phyloP scores from a whole-genome alignment of 92 coral and sea anemone species.

The Palythoa caribaeorum region DNA sequence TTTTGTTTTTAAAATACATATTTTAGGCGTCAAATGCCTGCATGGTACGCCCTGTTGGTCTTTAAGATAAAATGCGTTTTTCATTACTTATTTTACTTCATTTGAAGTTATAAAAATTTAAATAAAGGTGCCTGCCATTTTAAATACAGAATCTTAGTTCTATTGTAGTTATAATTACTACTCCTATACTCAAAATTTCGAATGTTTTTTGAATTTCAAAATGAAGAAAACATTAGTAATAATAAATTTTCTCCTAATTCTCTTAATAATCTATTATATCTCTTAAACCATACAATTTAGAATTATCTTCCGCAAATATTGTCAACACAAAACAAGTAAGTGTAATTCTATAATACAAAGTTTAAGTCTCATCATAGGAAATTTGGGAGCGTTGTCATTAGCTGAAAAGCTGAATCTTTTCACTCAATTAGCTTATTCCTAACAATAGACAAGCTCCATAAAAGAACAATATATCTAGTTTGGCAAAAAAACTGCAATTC shows the following conservation, averaged over 20 bases:
- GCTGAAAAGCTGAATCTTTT: not conserved
- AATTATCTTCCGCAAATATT: no score
- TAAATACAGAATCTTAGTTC: not conserved
- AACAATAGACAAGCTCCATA: no score
- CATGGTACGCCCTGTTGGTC: not conserved
- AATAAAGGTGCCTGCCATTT: conserved; percentile 25
- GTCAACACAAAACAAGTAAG: not conserved
- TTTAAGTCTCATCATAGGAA: no score
- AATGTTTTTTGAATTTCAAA: not conserved
- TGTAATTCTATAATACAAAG: no score
- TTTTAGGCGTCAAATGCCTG: conserved; percentile 3
- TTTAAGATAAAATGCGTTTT: not conserved
- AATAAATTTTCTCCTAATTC: not conserved
- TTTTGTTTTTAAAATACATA: not conserved
- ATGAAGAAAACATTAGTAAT: not conserved
- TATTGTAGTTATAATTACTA: not conserved
- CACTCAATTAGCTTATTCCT: not conserved
- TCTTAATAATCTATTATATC: not conserved
- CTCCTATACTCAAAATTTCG: not conserved
- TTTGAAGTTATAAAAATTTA: not conserved
- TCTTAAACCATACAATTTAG: not conserved
- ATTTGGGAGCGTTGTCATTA: no score
- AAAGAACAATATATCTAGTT: no score
- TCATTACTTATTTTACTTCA: not conserved
- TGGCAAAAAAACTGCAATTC: no score